Conservation (phyloP, 2,888 invertebrate species). For the Melieria crassipennis region DNA sequence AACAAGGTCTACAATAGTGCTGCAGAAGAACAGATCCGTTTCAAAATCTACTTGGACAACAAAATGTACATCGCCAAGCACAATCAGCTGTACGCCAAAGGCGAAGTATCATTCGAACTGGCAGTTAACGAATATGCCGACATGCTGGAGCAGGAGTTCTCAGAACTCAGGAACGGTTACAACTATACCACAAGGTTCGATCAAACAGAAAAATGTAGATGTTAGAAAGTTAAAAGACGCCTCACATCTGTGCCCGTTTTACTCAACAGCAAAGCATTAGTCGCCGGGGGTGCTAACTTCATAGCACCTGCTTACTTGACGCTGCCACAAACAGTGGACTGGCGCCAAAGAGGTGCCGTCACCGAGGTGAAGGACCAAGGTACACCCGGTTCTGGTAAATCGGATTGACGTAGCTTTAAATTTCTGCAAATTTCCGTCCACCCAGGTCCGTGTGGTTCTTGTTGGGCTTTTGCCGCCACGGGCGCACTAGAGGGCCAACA, state of each 20-base stretch:
- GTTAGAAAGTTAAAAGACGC: not conserved
- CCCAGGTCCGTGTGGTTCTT: slow-evolving; percentile 80
- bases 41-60: not conserved
- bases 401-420: not conserved
- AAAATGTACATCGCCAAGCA: not conserved
- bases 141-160: not conserved
- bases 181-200: slow-evolving; percentile 12
- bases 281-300: too few relatives aligned
- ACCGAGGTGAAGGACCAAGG: slow-evolving; percentile 86
- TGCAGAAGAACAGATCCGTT: not conserved
- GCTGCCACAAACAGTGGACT: slow-evolving; percentile 76
- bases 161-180: not conserved
- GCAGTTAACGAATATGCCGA: not conserved
- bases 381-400: not conserved
- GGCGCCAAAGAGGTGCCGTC: slow-evolving; percentile 82
- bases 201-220: slow-evolving; percentile 48
- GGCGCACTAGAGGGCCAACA: slow-evolving; percentile 92
- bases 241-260: not conserved
- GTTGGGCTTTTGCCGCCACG: slow-evolving; percentile 95
- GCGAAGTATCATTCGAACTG: not conserved
- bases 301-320: not conserved
- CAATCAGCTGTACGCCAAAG: not conserved
- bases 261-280: too few relatives aligned
- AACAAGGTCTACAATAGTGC: not conserved
- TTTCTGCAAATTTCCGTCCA: not conserved